Evolutionary conservation across 2,113 vertebrate species (phyloP), one percentile per base, ranked within the genome.

Genomic region (Perccottus glenii): DNA sequence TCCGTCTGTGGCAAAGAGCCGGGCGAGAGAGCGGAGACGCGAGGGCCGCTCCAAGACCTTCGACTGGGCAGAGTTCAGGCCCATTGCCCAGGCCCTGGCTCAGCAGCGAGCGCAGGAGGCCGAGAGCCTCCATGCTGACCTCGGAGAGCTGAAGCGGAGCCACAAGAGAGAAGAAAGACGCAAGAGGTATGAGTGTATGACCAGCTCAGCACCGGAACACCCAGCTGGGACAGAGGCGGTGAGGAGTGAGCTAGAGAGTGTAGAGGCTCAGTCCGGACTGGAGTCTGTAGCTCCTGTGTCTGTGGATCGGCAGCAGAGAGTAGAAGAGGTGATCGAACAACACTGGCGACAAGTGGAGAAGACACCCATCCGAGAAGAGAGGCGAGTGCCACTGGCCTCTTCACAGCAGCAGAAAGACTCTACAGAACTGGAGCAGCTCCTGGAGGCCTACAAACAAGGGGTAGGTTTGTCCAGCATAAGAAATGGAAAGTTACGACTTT

Each of bases 321-420:
- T 93, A 65, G 92, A 93, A 72, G 92, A 94, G 45, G 92, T 90
- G 67, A 94, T 94, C 2, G 93, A 94, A 69, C 88, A 93, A 71
- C 92, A 88, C 69, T 94, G 93, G 93, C 89, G 92, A 64, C 92
- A 94, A 85, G 92, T 94, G 67, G 93, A 94, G 84, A 91, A 89
- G 70, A 93, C 93, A 0, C 93, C 92, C 14, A 84, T 94, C n/a
- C 80, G 93, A 50, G 92, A 93, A 2, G 93, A 94, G 75, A 85
- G 89, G 70, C 85, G 91, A 61, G 89, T 94, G 8, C 88, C 91
- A 2, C 78, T 94, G 49, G 81, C 92, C 42, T 40, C 76, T 0
- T 19, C 88, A 0, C 36, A 45, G 51, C 85, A 73, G 9, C 11
- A 75, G 12, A 85, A 70, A 70, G 91, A 93, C 44, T 82, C 88